Evolutionary conservation across 2,888 invertebrate species (phyloP), one percentile per base, ranked within the genome.

Genomic region (Caenorhabditis zanzibari): DNA sequence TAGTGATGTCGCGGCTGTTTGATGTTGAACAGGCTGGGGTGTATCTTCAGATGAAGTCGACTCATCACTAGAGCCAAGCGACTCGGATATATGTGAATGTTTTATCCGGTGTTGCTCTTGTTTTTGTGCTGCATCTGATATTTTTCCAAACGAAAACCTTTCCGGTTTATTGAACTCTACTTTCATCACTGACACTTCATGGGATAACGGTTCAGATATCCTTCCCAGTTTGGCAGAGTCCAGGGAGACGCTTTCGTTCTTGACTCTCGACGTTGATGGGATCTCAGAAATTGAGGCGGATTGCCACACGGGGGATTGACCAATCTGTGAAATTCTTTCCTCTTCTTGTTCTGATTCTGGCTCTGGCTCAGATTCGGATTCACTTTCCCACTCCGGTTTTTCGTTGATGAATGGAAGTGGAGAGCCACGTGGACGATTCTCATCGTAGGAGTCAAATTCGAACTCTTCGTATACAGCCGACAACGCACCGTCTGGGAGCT

Each of bases 401-500:
- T 63, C 64, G 19, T 58, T 41, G 7, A n/a, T 54, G 12, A 61
- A 59, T 1, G 41, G 26, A n/a, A 49, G 2, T 1, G 72, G 72
- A 10, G 81, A 74, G 0, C 24, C 58, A 10, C 41, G 47, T 9
- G 72, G 72, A n/a, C 77, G 77, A 41, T 77, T 77, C 26, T 69
- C 76, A 49, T 79, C 79, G 54, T 64, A 72, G 3, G 80, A 80
- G 47, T 72, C 72, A 26, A 73, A 80, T 24, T 80, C 71, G 59
- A 66, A 72, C 22, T 72, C 80, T n/a, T 47, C 64, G 49, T 72
- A 72, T 1, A 72, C 4, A 6, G 47, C 32, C 19, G 72, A 58
- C 14, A 80, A 47, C 9, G 52, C 64, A 4, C 66, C 80, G 22
- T 32, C 32, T 19, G 24, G 22, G 3, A 66, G n/a, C 1, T 69